phyloP scores from a whole-genome alignment of 2,113 vertebrate genomes.

The Spilogale gracilis region DNA sequence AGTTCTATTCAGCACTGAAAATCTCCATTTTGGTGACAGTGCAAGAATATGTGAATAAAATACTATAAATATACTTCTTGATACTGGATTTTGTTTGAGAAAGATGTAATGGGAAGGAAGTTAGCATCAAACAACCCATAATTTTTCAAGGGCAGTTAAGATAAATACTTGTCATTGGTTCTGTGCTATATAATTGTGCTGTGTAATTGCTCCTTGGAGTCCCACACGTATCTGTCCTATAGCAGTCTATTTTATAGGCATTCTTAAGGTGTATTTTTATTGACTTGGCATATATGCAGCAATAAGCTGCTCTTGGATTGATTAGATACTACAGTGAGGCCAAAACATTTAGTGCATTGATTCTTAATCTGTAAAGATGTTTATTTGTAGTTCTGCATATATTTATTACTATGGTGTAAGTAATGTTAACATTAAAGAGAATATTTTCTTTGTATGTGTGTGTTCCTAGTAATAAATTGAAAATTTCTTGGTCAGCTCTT shows the following conservation, averaged over 20 bases:
- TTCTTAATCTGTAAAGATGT: slow-evolving; percentile 81
- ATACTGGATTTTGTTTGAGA: slow-evolving; percentile 63
- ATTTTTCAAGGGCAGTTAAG: slow-evolving; percentile 80
- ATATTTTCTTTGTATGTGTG: background rate
- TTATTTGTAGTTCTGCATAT: slow-evolving; percentile 62
- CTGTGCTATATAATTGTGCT: slow-evolving; percentile 46
- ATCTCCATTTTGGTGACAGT: background rate
- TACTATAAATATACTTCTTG: background rate
- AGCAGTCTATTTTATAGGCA: slow-evolving; percentile 82
- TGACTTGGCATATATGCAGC: slow-evolving; percentile 81
- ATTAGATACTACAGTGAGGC: slow-evolving; percentile 83
- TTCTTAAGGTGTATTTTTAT: slow-evolving; percentile 86
- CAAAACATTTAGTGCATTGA: slow-evolving; percentile 80
- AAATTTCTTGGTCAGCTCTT: background rate
- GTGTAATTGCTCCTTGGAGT: slow-evolving; percentile 82
- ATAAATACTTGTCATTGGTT: slow-evolving; percentile 69
- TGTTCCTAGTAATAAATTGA: background rate
- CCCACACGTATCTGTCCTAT: slow-evolving; percentile 37
- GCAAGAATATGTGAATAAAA: background rate
- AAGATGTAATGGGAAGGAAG: slow-evolving; percentile 73
- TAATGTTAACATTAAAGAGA: slow-evolving; percentile 52
- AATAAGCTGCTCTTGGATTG: slow-evolving; percentile 83
- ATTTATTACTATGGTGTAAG: slow-evolving; percentile 83
- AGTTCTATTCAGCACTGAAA: background rate
- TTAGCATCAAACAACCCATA: slow-evolving; percentile 26